Percentiles rank a stretch among this genome's conserved stretches.
phyloP scores from a whole-genome alignment of 1,140 invertebrate genomes.

The Chrysomallon squamiferum region DNA sequence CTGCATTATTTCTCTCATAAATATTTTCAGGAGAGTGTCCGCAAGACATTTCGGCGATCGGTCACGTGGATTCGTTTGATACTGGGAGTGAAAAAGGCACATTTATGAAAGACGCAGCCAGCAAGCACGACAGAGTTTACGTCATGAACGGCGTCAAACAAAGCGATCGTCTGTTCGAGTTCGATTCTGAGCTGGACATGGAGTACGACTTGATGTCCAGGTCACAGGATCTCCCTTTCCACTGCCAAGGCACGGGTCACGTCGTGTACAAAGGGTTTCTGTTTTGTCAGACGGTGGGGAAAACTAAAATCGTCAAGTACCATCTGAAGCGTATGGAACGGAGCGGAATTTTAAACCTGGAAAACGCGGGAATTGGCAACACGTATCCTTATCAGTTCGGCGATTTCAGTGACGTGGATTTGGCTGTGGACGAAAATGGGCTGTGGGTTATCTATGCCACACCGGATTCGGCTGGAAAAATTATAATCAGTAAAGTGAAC shows the following conservation, averaged over 20 bases:
- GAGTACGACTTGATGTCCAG: conserved; percentile 7
- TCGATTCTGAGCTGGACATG: conserved; percentile 16
- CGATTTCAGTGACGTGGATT: conserved; percentile 48
- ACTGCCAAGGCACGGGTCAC: conserved; percentile 53
- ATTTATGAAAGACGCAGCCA: conserved; percentile 18
- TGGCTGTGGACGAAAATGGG: conserved; percentile 53
- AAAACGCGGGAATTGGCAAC: conserved; percentile 37
- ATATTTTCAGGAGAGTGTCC: conserved; percentile 4
- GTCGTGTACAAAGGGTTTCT: conserved; percentile 45
- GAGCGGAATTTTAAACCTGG: conserved; percentile 32
- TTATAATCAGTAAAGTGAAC: conserved; percentile 49
- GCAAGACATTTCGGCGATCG: conserved; percentile 12
- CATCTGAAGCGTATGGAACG: conserved; percentile 34
- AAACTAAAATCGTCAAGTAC: conserved; percentile 46
- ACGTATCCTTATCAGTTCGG: conserved; percentile 46
- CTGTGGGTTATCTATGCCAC: conserved; percentile 55
- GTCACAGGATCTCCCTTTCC: conserved; percentile 38
- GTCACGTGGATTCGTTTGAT: conserved; percentile 5
- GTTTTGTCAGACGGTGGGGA: conserved; percentile 48
- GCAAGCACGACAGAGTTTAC: conserved; percentile 12
- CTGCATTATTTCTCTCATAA: too few relatives aligned
- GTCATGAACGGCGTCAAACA: conserved; percentile 13
- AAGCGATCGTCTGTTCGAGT: conserved; percentile 19
- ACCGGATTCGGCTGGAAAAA: conserved; percentile 38
- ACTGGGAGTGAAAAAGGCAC: conserved; percentile 10